Base-by-base conservation (phyloP, 2,888 invertebrate species). In the Acrocera orbiculus region DNA sequence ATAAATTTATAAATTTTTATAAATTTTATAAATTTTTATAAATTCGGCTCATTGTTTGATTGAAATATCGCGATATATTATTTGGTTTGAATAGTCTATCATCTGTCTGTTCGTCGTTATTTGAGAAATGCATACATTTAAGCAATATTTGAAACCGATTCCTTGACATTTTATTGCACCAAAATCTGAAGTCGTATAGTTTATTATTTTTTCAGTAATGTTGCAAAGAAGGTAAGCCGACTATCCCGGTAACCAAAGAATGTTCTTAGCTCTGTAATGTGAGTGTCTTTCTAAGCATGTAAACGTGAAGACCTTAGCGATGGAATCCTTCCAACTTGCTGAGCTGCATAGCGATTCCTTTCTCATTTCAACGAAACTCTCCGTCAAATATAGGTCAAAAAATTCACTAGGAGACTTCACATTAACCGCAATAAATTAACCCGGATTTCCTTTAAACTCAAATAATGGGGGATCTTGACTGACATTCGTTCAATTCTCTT, bases 401-500 rank as follows among this genome's bases (percentile, higher is more conserved):
- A 30, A 30, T 20, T 30, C 30, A 9, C 30, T 22, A 20, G 22
- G 20, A 16, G 31, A 32, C 26, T 25, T 25, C 6, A 25, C 26
- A 17, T 32, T 17, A 5, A 23, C 32, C 26, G 32, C 25, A 26
- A 32, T 32, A 25, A 32, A 25, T 14, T 25, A 32, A 5, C 32
- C 32, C 11, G 32, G 32, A 11, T 25, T 32, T 26, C n/a, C 26
- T 25, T 17, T 32, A 26, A 32, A 32, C 3, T 32, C 32, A 26
- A 25, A 32, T 11, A 25, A 17, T 17, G 26, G 32, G 9, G 17
- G 26, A 26, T 26, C 3, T 13, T 13, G 11, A 7, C n/a, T 13
- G 13, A 25, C 32, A 11, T 16, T 32, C 24, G 24, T 31, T 26
- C 32, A 32, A 17, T n/a, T 24, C 16, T 31, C 24, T n/a, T n/a